These are phyloP conservation scores for Oncopodura yosiiana DNA, from an alignment of 1,140 invertebrate genomes.

Conservation along the genomic window DNA sequence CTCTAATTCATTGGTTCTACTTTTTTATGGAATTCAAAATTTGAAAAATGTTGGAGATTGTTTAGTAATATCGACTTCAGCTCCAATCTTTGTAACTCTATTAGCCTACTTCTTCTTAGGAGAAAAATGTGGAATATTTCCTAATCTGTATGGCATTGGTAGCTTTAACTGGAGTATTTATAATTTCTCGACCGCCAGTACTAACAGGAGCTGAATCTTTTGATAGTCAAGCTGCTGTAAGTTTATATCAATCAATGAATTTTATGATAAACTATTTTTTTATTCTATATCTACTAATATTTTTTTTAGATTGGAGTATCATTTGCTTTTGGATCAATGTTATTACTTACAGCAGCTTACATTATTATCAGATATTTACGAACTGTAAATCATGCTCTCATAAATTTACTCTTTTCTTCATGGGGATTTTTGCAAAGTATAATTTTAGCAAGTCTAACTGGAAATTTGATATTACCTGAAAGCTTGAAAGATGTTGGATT, in stretches of 20 bases:
- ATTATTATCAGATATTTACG: constrained; percentile 12
- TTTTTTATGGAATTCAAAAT: constrained; percentile 8
- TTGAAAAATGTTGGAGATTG: constrained; percentile 13
- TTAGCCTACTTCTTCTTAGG: constrained; percentile 3
- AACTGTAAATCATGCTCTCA: constrained; percentile 11
- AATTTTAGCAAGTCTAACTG: background rate
- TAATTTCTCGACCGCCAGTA: constrained; percentile 16
- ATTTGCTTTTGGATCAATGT: constrained; percentile 7
- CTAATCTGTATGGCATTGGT: constrained; percentile 5
- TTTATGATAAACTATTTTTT: background rate
- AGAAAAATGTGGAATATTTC: constrained; percentile 12
- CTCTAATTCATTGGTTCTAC: constrained; percentile 7
- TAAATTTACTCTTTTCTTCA: constrained; percentile 1
- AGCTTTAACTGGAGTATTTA: constrained; percentile 3
- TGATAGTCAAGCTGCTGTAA: background rate
- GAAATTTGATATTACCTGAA: background rate
- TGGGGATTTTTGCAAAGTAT: constrained; percentile 13
- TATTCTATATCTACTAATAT: background rate
- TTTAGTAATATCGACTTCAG: constrained; percentile 10
- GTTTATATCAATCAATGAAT: background rate
- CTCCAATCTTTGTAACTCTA: constrained; percentile 17
- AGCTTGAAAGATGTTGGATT: background rate
- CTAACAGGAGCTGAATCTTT: constrained; percentile 4
- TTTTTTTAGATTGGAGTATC: constrained; percentile 5
- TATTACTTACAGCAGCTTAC: constrained; percentile 4